phyloP scores from a whole-genome alignment of 2,888 invertebrate genomes.

The Adelphocoris suturalis region DNA sequence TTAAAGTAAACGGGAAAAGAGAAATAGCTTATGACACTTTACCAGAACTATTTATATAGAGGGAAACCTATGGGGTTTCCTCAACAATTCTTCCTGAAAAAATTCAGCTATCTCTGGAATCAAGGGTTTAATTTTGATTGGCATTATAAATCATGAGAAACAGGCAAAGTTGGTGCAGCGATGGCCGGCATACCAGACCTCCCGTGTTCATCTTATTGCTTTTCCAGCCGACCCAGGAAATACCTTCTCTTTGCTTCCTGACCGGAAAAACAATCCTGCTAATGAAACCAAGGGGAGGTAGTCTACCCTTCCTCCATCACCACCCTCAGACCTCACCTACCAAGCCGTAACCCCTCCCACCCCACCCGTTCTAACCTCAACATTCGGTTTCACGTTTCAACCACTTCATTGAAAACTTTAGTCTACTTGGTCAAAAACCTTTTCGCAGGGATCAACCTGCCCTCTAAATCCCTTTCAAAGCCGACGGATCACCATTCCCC shows the following conservation, averaged over 20 bases:
- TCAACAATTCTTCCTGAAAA: background rate
- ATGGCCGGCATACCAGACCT: background rate
- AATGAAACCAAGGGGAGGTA: conserved; percentile 43
- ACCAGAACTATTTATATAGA: background rate
- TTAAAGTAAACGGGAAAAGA: no score
- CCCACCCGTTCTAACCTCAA: background rate
- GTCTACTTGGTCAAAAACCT: conserved; percentile 1
- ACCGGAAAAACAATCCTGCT: conserved; percentile 48
- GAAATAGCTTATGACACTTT: no score
- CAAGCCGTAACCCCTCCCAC: background rate
- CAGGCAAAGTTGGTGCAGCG: background rate
- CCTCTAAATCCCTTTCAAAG: conserved; percentile 5
- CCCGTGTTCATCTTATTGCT: conserved; percentile 54
- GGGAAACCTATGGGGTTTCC: background rate
- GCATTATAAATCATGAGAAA: background rate
- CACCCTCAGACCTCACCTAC: background rate
- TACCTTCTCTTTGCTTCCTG: conserved; percentile 31
- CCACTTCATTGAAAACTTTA: conserved; percentile 22
- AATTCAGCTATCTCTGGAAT: background rate
- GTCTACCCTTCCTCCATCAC: background rate
- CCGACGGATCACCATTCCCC: conserved; percentile 10
- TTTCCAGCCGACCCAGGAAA: background rate
- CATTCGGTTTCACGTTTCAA: conserved; percentile 3
- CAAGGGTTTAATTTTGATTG: conserved; percentile 47
- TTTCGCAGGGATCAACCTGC: conserved; percentile 1